Evolutionary conservation across 2,113 vertebrate genomes (phyloP).

Genomic region (Petroica traversi): DNA sequence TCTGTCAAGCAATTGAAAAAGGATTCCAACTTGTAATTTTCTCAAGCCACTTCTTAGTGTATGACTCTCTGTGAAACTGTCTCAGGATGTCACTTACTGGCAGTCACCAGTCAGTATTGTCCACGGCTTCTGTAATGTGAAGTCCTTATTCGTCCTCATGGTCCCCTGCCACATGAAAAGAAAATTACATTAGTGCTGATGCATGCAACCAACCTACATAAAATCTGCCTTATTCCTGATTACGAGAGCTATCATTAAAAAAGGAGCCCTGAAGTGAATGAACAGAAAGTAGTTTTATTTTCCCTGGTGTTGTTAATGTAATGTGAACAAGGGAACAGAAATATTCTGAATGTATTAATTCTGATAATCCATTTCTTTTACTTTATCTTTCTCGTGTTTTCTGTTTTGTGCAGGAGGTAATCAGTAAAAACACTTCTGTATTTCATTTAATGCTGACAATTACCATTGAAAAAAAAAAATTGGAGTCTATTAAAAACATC

Average conservation of each 20-base stretch:
- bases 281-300: not conserved
- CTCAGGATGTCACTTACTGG: not conserved
- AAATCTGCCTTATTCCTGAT: not conserved
- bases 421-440: not conserved
- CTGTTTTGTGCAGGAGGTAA: not conserved
- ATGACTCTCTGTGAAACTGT: not conserved
- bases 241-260: not conserved
- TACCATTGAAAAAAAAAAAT: not conserved
- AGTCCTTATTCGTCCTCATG: accelerated
- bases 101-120: not conserved
- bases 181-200: not conserved
- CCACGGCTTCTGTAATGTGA: not conserved
- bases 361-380: not conserved
- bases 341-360: not conserved
- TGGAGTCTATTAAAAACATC: not conserved
- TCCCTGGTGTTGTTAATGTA: not conserved
- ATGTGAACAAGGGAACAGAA: not conserved
- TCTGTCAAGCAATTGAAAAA: not conserved
- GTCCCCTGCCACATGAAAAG: not conserved
- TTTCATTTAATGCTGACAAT: not conserved
- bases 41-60: not conserved
- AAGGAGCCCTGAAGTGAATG: not conserved
- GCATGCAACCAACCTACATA: not conserved
- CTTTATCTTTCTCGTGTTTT: not conserved
- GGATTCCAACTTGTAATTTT: not conserved